Evolutionary conservation across 2,888 invertebrate species (phyloP).

Genomic region (Spodoptera picta): DNA sequence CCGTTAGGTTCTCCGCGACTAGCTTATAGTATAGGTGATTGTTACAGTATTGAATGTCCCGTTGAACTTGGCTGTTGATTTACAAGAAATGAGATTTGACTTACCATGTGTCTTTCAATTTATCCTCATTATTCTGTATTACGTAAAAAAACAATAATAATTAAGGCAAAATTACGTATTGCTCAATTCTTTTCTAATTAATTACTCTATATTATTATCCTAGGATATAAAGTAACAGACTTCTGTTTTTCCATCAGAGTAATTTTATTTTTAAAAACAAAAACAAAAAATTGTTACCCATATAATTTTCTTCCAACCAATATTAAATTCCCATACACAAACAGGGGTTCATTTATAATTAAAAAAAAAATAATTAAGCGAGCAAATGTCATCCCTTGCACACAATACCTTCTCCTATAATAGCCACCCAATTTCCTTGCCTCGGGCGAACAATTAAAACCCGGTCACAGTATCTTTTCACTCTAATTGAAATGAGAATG

Average conservation of each 20-base stretch:
- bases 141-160: too few relatives aligned
- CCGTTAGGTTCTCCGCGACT: too few relatives aligned
- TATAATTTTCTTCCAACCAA: constrained; percentile 13
- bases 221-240: too few relatives aligned
- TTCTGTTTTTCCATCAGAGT: too few relatives aligned
- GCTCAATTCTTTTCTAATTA: too few relatives aligned
- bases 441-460: constrained; percentile 52
- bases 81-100: too few relatives aligned
- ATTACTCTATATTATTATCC: too few relatives aligned
- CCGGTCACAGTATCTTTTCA: constrained; percentile 44
- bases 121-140: too few relatives aligned
- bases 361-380: constrained; percentile 42
- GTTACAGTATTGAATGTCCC: neutral
- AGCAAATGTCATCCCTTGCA: constrained; percentile 34
- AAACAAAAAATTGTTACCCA: neutral
- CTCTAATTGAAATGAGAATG: constrained; percentile 54
- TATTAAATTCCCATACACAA: constrained; percentile 13
- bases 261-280: neutral
- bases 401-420: constrained; percentile 40
- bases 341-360: constrained; percentile 21
- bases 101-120: too few relatives aligned
- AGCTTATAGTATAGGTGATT: too few relatives aligned
- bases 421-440: constrained; percentile 51
- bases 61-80: too few relatives aligned
- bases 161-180: too few relatives aligned